Evolutionary conservation across 1,140 invertebrate species (phyloP).

Genomic region (Bombyx mori): ASM3026992v2 NC_085115.1:16012001-16012500

Average conservation of each 20-base stretch:
- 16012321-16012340: no score
- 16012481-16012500: no score
- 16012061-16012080: background rate
- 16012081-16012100: conserved; percentile 9
- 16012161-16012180: conserved; percentile 49
- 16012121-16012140: conserved; percentile 60
- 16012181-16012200: conserved; percentile 55
- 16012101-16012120: conserved; percentile 41
- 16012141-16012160: conserved; percentile 55
- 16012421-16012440: no score
- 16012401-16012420: no score
- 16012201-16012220: conserved; percentile 22
- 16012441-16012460: no score
- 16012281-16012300: no score
- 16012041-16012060: background rate
- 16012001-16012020: background rate
- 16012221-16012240: conserved; percentile 30
- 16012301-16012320: no score
- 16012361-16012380: no score
- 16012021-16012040: background rate
- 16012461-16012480: no score
- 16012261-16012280: conserved; percentile 16
- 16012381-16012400: no score
- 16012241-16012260: conserved; percentile 30
- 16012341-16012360: no score